Evolutionary conservation across 2,113 vertebrate species (phyloP).

Genomic region (Gambusia holbrooki): DNA sequence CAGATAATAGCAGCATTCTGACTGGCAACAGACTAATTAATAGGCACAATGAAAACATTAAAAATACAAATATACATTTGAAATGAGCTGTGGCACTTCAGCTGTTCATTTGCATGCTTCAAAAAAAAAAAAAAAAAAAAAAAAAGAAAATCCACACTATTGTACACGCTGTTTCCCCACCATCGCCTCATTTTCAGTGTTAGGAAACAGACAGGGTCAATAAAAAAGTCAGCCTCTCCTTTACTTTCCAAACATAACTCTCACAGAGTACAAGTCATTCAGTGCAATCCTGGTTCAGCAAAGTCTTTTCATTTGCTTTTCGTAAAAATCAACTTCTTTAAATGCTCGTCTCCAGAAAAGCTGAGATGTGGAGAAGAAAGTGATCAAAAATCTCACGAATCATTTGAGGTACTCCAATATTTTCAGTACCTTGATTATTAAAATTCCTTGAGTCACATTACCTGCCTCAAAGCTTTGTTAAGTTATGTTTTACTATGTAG

Average conservation of each 20-base stretch:
- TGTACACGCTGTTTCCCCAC: constrained; percentile 9
- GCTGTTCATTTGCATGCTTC: constrained; percentile 68
- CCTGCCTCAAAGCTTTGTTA: too few species aligned
- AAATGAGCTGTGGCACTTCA: constrained; percentile 47
- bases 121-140: constrained; percentile 37
- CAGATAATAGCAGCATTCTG: constrained; percentile 82
- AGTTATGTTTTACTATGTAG: too few species aligned
- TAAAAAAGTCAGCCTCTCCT: constrained; percentile 15
- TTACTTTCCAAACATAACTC: background rate
- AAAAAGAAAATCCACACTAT: constrained; percentile 50
- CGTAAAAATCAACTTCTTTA: constrained; percentile 11
- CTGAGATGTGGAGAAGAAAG: background rate
- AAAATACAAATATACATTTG: constrained; percentile 62
- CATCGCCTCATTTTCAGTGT: constrained; percentile 13
- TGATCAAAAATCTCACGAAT: too few species aligned
- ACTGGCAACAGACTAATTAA: constrained; percentile 75
- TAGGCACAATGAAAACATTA: constrained; percentile 75
- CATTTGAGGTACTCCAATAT: too few species aligned
- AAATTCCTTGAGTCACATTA: too few species aligned
- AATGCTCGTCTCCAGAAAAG: too few species aligned
- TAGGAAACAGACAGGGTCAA: constrained; percentile 15
- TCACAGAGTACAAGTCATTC: constrained; percentile 21
- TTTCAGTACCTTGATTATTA: too few species aligned
- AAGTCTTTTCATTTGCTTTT: constrained; percentile 22
- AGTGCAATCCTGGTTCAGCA: constrained; percentile 35